Conservation (phyloP, 2,113 vertebrate genomes). For the Daubentonia madagascariensis region DNA sequence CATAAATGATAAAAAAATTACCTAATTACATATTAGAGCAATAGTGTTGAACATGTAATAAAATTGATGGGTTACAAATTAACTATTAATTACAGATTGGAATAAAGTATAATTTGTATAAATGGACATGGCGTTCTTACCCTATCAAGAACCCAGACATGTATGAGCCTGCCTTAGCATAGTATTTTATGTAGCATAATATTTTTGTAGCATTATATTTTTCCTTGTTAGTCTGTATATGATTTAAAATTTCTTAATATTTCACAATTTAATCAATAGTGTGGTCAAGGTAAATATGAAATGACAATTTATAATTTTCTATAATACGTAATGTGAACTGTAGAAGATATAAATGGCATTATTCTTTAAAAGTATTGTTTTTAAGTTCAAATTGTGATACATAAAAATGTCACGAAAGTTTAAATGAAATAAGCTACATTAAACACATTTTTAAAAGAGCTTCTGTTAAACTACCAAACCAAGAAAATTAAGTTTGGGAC, state of each 20-base stretch:
- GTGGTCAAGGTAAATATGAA: neutral
- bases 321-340: neutral
- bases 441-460: slow-evolving; percentile 15
- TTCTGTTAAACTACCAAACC: neutral
- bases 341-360: neutral
- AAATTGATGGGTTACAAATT: neutral
- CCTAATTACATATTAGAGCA: neutral
- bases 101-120: neutral
- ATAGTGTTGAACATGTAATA: neutral
- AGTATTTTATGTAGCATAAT: too few species aligned
- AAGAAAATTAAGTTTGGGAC: neutral
- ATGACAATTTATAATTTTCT: neutral
- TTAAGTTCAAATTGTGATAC: slow-evolving; percentile 17
- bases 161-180: neutral
- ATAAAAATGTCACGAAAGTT: neutral
- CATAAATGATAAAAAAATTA: neutral
- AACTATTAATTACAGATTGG: neutral
- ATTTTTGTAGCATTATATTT: neutral
- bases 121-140: neutral
- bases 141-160: fast-evolving
- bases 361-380: neutral
- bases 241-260: neutral
- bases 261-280: neutral
- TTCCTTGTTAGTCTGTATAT: neutral
- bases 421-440: neutral